These are phyloP conservation scores for Flexamia atlantica DNA, from an alignment of 2,888 invertebrate genomes.

Conservation along the genomic window DNA sequence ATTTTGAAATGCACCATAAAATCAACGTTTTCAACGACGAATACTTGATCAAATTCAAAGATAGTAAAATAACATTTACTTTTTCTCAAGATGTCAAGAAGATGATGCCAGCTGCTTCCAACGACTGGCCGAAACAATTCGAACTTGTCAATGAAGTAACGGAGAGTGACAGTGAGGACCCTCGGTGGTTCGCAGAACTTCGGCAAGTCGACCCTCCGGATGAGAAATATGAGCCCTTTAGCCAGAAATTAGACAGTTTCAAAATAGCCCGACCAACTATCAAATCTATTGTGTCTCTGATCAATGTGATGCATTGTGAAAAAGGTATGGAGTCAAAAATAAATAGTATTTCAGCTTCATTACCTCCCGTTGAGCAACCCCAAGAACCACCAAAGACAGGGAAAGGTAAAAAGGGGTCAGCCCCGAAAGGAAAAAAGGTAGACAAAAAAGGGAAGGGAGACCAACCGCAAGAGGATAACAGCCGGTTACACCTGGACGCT, in stretches of 20 bases:
- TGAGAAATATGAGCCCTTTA: background rate
- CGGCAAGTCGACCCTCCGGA: conserved; percentile 20
- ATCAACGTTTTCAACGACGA: background rate
- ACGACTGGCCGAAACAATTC: conserved; percentile 26
- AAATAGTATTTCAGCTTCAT: background rate
- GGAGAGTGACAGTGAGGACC: background rate
- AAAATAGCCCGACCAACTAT: background rate
- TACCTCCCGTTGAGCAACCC: background rate
- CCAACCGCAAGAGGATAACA: background rate
- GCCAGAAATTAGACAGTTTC: background rate
- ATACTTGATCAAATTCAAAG: background rate
- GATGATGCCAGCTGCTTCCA: background rate
- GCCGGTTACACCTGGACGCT: background rate
- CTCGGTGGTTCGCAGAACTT: background rate
- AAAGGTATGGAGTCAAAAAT: conserved; percentile 12
- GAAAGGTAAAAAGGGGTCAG: background rate
- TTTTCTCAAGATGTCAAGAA: conserved; percentile 22
- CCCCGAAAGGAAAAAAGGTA: background rate
- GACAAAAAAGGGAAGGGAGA: conserved; percentile 31
- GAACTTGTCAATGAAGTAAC: background rate
- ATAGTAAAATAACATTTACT: background rate
- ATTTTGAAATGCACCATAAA: conserved; percentile 28
- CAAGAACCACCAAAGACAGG: background rate
- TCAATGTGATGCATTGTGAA: background rate
- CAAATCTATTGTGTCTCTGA: conserved; percentile 7